Conservation (phyloP, 2,797 vertebrate genomes). For the Epinephelus malabaricus region DNA sequence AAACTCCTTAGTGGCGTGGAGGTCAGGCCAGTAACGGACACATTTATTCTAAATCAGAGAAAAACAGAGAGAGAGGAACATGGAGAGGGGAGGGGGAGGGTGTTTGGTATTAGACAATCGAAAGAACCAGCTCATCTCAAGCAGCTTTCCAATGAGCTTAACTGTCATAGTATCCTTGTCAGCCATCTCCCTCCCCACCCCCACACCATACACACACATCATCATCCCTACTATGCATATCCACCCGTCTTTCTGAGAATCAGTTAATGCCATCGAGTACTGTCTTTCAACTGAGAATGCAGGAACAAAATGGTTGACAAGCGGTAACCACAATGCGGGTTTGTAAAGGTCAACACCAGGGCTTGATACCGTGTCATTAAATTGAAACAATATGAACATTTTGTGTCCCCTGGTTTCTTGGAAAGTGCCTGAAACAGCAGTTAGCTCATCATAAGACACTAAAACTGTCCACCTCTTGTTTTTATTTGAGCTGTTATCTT, state of each 20-base stretch:
- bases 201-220: slow-evolving; percentile 16
- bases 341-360: background rate
- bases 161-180: slow-evolving; percentile 74
- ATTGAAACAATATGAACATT: background rate
- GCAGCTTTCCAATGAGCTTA: slow-evolving; percentile 80
- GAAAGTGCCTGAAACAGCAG: slow-evolving; percentile 4
- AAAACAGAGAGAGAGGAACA: slow-evolving; percentile 4
- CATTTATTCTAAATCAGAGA: slow-evolving; percentile 90
- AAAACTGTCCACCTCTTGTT: background rate
- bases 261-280: slow-evolving; percentile 27
- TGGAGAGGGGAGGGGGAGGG: slow-evolving; percentile 3
- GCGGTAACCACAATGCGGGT: background rate
- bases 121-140: slow-evolving; percentile 67
- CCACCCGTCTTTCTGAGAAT: slow-evolving; percentile 31
- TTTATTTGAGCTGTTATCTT: background rate
- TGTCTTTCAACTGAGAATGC: slow-evolving; percentile 1
- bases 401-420: background rate
- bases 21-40: slow-evolving; percentile 91
- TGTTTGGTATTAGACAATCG: slow-evolving; percentile 64
- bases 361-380: background rate
- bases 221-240: slow-evolving; percentile 17
- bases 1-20: slow-evolving; percentile 84
- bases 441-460: background rate
- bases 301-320: slow-evolving; percentile 23
- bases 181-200: slow-evolving; percentile 36